A percentile compares a stretch with the other conserved stretches of the same genome.
Conservation (phyloP, 1,140 invertebrate species). For the Wiebesia pumilae region DNA sequence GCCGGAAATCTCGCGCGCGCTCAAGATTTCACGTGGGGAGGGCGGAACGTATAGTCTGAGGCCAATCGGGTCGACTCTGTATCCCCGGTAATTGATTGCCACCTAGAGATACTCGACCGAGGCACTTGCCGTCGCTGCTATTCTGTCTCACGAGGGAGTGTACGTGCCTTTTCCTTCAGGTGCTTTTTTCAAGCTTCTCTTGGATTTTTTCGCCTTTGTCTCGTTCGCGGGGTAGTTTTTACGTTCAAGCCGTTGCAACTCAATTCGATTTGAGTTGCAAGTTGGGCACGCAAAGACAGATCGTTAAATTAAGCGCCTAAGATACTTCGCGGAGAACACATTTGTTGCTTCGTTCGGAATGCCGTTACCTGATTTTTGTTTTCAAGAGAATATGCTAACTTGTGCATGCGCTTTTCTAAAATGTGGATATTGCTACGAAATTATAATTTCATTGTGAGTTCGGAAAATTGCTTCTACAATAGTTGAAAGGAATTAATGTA, state of each 20-base stretch:
- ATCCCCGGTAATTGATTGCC: constrained; percentile 42
- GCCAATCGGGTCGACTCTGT: neutral
- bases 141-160: neutral
- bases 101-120: constrained; percentile 21
- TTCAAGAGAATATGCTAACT: no score
- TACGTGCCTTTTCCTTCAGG: neutral
- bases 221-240: neutral
- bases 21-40: neutral
- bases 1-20: neutral
- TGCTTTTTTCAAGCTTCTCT: neutral
- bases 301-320: neutral
- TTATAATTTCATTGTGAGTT: no score
- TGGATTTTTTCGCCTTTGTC: neutral
- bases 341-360: no score
- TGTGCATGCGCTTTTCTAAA: no score
- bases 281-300: neutral
- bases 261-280: neutral
- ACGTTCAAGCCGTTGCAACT: neutral
- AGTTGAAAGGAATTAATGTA: neutral
- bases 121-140: neutral
- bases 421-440: no score
- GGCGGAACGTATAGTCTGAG: neutral
- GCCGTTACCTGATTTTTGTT: no score
- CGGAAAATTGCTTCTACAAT: neutral
- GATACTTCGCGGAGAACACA: no score